Evolutionary conservation across 1,140 invertebrate species (phyloP), one percentile per base, ranked within the genome.

Genomic region (Phthorimaea operculella): DNA sequence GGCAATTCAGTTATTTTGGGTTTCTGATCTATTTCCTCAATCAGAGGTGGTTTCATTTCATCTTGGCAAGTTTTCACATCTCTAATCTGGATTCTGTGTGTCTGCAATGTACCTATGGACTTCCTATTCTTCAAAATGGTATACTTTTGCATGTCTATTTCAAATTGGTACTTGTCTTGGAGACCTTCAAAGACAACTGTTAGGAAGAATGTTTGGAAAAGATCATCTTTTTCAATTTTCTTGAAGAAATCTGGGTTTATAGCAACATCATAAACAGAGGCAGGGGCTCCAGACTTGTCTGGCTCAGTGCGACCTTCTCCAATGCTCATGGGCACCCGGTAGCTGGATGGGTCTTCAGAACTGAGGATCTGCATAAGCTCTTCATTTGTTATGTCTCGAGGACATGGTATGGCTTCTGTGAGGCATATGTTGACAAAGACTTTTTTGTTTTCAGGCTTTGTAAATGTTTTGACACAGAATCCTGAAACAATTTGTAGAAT

Each of bases 311-410:
- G 91, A 47, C 92, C 88, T 72, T 92, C 90, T 0, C 94, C 95
- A 62, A 97, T 92, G 72, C 94, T 96, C 92, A 97, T 94, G 1
- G 96, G 95, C 45, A 97, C 90, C 51, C 91, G 85, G 74, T 91
- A 97, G 44, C 87, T 88, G 5, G 89, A 88, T 0, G 90, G 88
- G 54, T 91, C 89, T 52, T 94, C 90, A 1, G 92, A 91, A 55
- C 90, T 88, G 15, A 95, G 68, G 48, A 94, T 88, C 51, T 90
- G 83, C 51, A 91, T 72, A 0, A 97, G 81, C 70, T 95, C 88
- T 60, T 90, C 87, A 76, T 95, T 93, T 4, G 89, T 89, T 36
- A 96, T 90, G 64, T 97, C 93, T 70, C 91, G 87, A 2, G 96
- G 94, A 52, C 90, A 80, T 33, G 93, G 94, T 57, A 97, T 92